A percentile compares a stretch with the other conserved stretches of the same genome.
phyloP scores from a whole-genome alignment of 2,797 vertebrate genomes.

The Molothrus ater region DNA sequence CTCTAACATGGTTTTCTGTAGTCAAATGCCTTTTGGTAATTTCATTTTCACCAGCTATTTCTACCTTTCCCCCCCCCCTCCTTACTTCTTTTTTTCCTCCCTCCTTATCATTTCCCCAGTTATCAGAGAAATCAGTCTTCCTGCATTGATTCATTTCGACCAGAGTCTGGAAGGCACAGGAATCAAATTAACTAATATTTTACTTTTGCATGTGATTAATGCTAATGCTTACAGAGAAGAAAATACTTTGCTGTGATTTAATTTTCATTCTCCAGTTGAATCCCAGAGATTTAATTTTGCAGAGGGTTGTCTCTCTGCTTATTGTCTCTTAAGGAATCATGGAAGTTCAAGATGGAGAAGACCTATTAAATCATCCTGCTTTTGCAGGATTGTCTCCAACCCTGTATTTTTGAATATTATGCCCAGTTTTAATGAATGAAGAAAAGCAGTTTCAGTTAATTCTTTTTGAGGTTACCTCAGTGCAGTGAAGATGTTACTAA shows the following conservation, averaged over 20 bases:
- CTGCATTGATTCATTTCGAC: constrained; percentile 67
- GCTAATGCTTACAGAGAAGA: constrained; percentile 63
- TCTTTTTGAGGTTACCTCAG: constrained; percentile 11
- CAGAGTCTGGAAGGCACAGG: constrained; percentile 63
- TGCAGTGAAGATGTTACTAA: background rate
- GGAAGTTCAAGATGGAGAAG: constrained; percentile 66
- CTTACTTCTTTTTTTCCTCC: background rate
- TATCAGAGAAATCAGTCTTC: constrained; percentile 60
- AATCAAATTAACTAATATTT: constrained; percentile 75
- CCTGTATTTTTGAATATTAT: constrained; percentile 34
- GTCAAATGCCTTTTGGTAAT: background rate
- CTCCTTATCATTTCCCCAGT: background rate
- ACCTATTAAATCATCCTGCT: constrained; percentile 26
- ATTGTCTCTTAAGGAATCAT: constrained; percentile 51
- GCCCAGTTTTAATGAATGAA: constrained; percentile 43
- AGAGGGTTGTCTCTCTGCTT: constrained; percentile 63
- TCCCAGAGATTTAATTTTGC: constrained; percentile 68
- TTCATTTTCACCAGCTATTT: constrained; percentile 12
- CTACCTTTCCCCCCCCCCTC: background rate
- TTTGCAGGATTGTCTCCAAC: background rate
- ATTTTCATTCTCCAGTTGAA: constrained; percentile 68
- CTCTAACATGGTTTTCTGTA: background rate
- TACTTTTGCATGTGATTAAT: constrained; percentile 76
- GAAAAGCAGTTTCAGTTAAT: constrained; percentile 5
- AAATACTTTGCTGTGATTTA: constrained; percentile 67